Base-by-base conservation (phyloP, 1,140 invertebrate genomes). In the Hydropsyche tenuis region DNA sequence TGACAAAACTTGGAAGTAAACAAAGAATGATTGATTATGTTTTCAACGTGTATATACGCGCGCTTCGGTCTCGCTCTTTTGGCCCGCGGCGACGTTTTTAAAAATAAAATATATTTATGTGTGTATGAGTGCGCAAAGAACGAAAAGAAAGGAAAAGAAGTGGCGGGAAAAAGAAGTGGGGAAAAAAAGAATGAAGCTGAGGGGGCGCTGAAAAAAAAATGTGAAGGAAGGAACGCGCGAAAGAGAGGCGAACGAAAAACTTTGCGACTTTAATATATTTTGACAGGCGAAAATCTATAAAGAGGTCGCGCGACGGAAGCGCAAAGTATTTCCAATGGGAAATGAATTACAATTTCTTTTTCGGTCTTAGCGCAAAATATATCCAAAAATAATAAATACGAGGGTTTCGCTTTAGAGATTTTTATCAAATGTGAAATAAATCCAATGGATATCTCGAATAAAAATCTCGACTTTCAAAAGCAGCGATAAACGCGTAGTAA, bases 21-120 rank as follows among this genome's bases (percentile, higher is more conserved):
- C 73, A 74, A 74, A 69, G 73, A 70, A 74, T 74, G 73, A 74
- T 74, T 74, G 73, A 74, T 73, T 73, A 69, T 69, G 53, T 69
- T 69, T 68, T 66, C 30, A 56, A 37, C 48, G 68, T 56, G 56
- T 60, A 60, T 60, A 70, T 56, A 70, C 68, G 27, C 37, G 12
- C 42, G 30, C 18, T 20, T 27, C 68, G 48, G 43, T 68, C 22
- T 48, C 65, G 43, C 65, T 27, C 45, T 51, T 56, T 70, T 56
- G 56, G 11, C 56, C 18, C 18, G 56, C 22, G 56, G 22, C 20
- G 23, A 18, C 22, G 23, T 23, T 60, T 60, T 23, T 14, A 60
- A 37, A 65, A 42, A 43, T 45, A 45, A 65, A 42, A 42, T 65
- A 65, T 51, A 51, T 3, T 3, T 51, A 14, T 51, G 4, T 51